A percentile compares a stretch with the other conserved stretches of the same genome.
Conservation (phyloP, 2,113 vertebrate species). For the Ctenomys sociabilis region DNA sequence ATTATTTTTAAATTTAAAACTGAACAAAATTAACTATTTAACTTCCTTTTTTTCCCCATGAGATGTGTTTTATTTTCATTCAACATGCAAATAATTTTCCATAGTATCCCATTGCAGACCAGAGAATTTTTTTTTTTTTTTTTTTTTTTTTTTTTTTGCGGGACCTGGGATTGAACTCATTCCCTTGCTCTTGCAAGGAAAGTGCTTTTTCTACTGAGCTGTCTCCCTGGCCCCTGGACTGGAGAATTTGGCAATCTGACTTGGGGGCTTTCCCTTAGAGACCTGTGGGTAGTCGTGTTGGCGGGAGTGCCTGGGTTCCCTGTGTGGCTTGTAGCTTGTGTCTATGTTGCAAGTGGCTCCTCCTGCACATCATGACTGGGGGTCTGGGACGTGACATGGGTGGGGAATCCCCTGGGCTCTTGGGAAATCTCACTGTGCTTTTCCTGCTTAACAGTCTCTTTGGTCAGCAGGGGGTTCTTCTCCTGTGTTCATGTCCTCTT, state of each 20-base stretch:
- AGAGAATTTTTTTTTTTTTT: too few relatives aligned
- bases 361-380: background rate
- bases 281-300: background rate
- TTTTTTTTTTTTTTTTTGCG: too few relatives aligned
- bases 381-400: background rate
- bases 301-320: background rate
- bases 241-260: too few relatives aligned
- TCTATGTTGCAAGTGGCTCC: background rate
- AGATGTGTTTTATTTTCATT: too few relatives aligned
- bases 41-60: too few relatives aligned
- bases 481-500: background rate
- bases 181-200: too few relatives aligned
- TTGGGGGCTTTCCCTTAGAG: background rate
- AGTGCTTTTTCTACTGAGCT: too few relatives aligned
- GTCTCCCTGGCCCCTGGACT: too few relatives aligned
- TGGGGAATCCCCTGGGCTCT: background rate
- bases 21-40: background rate
- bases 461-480: background rate
- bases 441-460: background rate
- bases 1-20: constrained; percentile 57
- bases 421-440: background rate
- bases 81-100: too few relatives aligned
- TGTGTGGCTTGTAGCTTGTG: background rate
- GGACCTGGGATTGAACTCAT: too few relatives aligned
- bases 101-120: too few relatives aligned